Evolutionary conservation across 1,140 invertebrate species (phyloP).

Genomic region (Leptinotarsa defecta): DNA sequence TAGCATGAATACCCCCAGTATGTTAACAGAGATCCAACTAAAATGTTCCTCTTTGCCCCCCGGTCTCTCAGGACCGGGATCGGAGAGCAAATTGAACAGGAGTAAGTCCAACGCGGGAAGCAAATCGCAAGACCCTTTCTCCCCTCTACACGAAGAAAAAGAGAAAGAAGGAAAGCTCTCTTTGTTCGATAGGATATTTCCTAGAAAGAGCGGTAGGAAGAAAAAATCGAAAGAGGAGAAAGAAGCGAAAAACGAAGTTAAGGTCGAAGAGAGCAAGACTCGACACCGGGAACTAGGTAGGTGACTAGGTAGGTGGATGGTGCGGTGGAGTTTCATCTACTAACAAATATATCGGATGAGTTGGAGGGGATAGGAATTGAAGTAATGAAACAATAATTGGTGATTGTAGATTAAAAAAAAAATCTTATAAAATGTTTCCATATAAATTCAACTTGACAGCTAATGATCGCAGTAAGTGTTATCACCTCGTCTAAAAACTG

Average conservation of each 20-base stretch:
- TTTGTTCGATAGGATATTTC: constrained; percentile 68
- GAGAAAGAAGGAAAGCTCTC: constrained; percentile 64
- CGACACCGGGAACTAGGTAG: not conserved
- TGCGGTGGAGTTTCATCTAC: too few species aligned
- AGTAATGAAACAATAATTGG: too few species aligned
- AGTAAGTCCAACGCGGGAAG: constrained; percentile 56
- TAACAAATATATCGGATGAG: too few species aligned
- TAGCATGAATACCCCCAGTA: constrained; percentile 39
- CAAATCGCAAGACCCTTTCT: constrained; percentile 52
- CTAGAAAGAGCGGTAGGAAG: constrained; percentile 68
- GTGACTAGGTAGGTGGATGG: not conserved
- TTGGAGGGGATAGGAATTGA: too few species aligned
- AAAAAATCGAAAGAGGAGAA: constrained; percentile 53
- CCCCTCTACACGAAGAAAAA: constrained; percentile 42
- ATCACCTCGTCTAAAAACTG: too few species aligned
- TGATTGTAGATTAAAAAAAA: too few species aligned
- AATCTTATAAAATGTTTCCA: too few species aligned
- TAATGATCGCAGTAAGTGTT: too few species aligned
- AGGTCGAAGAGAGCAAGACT: not conserved
- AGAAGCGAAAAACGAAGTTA: not conserved
- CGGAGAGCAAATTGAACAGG: constrained; percentile 59
- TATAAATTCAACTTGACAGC: too few species aligned
- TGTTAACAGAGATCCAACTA: constrained; percentile 61
- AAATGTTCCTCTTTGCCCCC: constrained; percentile 72
- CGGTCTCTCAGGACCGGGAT: constrained; percentile 61